Conservation (phyloP, 64 coral and sea anemone genomes). For the Orbicella faveolata region DNA sequence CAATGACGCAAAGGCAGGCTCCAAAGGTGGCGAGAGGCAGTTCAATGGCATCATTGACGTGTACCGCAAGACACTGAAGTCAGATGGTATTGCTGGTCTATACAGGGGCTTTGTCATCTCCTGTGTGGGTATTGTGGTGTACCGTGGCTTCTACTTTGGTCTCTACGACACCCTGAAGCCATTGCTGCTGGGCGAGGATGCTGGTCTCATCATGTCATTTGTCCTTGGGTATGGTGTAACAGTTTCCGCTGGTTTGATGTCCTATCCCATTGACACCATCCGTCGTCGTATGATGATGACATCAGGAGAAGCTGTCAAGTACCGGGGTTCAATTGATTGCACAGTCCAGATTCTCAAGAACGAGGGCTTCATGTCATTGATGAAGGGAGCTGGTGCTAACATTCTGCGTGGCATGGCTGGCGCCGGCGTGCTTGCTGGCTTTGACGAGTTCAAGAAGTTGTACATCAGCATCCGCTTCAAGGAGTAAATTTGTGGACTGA, state of each 20-base stretch:
- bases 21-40: conserved; percentile 89
- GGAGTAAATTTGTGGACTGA: conserved; percentile 27
- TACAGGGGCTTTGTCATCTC: conserved; percentile 98
- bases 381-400: conserved; percentile 98
- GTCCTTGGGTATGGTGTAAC: conserved; percentile 95
- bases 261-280: conserved; percentile 98
- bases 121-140: conserved; percentile 94
- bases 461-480: conserved; percentile 78
- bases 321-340: conserved; percentile 95
- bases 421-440: conserved; percentile 96
- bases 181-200: conserved; percentile 88
- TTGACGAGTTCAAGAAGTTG: conserved; percentile 97
- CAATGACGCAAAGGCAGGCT: conserved; percentile 89
- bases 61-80: conserved; percentile 83
- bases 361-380: conserved; percentile 91
- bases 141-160: conserved; percentile 98
- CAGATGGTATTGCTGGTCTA: conserved; percentile 88
- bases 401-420: conserved; percentile 97
- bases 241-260: conserved; percentile 88
- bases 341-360: conserved; percentile 85
- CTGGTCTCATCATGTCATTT: conserved; percentile 87
- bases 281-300: conserved; percentile 99
- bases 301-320: conserved; percentile 97
- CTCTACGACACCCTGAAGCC: conserved; percentile 96
- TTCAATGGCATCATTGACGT: conserved; percentile 98